These are phyloP conservation scores for Fistularia tabacaria DNA, from an alignment of 2,797 vertebrate species.

Conservation along the genomic window DNA sequence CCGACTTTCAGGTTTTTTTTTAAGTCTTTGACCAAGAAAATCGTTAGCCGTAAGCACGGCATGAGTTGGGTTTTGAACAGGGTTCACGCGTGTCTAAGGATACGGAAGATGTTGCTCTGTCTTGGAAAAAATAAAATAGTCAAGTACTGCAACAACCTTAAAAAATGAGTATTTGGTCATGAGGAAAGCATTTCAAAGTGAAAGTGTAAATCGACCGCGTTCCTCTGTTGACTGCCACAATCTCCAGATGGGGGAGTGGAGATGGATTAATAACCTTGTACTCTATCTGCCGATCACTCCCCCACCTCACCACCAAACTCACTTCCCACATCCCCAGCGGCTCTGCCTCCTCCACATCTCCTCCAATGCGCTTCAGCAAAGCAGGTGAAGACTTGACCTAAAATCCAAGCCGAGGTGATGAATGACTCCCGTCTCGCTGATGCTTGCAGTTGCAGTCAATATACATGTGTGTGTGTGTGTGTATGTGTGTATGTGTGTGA, in stretches of 20 bases:
- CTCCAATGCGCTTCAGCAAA: constrained; percentile 32
- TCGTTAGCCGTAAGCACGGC: too few species aligned
- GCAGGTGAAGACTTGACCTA: constrained; percentile 70
- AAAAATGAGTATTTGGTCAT: too few species aligned
- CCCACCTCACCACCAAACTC: constrained; percentile 9
- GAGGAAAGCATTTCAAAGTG: too few species aligned
- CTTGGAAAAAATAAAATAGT: too few species aligned
- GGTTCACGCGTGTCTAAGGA: too few species aligned
- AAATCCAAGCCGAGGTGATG: constrained; percentile 66
- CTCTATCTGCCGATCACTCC: constrained; percentile 23
- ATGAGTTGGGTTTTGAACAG: too few species aligned
- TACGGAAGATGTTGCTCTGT: too few species aligned
- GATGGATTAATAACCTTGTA: constrained; percentile 37
- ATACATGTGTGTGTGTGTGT: constrained; percentile 5
- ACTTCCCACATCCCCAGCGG: constrained; percentile 22
- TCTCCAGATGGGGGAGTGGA: constrained; percentile 1
- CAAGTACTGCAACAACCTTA: too few species aligned
- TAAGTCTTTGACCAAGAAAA: too few species aligned
- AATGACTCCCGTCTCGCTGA: constrained; percentile 66
- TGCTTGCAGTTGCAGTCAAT: constrained; percentile 29
- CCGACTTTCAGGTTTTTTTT: too few species aligned
- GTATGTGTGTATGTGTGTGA: constrained; percentile 6
- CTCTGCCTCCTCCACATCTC: constrained; percentile 8
- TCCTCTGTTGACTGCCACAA: neutral
- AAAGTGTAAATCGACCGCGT: too few species aligned